These are phyloP conservation scores for Zaprionus lachaisei DNA, from an alignment of 1,140 invertebrate species.

Conservation along the genomic window DNA sequence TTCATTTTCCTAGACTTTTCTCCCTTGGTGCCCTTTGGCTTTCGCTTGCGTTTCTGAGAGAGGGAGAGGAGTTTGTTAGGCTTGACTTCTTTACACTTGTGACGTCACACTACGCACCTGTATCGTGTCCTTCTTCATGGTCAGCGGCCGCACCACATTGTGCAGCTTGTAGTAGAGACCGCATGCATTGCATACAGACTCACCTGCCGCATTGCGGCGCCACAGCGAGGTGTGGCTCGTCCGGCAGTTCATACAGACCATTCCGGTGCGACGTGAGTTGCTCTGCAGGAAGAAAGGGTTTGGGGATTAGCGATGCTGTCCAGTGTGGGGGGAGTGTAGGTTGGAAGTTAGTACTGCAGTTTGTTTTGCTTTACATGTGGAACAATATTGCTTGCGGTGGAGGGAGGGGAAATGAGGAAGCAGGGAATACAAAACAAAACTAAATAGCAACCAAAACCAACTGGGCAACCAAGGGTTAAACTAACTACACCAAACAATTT, in stretches of 20 bases:
- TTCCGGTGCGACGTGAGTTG: conserved; percentile 89
- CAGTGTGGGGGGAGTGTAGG: neutral
- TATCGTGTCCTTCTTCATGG: conserved; percentile 98
- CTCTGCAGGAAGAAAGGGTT: conserved; percentile 51
- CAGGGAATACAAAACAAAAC: neutral
- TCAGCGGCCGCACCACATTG: conserved; percentile 92
- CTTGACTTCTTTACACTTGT: neutral
- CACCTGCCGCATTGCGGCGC: conserved; percentile 93
- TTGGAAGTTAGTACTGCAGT: conserved; percentile 8
- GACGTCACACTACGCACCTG: conserved; percentile 85
- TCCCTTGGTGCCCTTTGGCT: conserved; percentile 89
- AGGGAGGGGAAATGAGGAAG: neutral
- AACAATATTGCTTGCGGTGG: conserved; percentile 64
- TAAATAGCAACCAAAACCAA: neutral
- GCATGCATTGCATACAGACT: conserved; percentile 97
- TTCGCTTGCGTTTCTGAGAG: conserved; percentile 93
- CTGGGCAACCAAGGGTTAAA: neutral
- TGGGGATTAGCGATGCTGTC: conserved; percentile 5
- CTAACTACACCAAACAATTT: neutral
- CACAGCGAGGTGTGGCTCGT: conserved; percentile 95
- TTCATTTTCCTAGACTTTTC: conserved; percentile 72
- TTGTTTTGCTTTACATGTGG: conserved; percentile 65
- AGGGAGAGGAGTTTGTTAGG: neutral
- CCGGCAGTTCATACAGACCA: conserved; percentile 95
- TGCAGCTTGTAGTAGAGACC: conserved; percentile 97